Conservation (phyloP, 2,888 invertebrate genomes). For the Ametastegia equiseti region DNA sequence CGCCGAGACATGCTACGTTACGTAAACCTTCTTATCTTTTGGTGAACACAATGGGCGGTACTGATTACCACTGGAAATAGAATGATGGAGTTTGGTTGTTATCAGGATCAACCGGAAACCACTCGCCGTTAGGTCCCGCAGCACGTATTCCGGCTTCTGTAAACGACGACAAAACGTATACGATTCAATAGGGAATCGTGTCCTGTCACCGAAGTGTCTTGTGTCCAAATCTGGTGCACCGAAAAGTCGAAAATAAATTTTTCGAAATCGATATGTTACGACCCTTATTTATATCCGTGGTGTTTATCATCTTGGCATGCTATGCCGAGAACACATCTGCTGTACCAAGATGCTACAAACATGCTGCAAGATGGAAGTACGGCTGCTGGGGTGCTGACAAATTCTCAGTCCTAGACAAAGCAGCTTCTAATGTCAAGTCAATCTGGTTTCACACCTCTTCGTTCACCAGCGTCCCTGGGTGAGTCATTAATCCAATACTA, state of each 20-base stretch:
- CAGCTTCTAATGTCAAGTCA: background rate
- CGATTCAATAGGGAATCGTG: conserved; percentile 7
- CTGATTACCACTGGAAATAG: background rate
- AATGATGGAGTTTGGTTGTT: background rate
- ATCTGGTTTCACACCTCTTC: background rate
- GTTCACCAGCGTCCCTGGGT: background rate
- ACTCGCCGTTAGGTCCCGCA: background rate
- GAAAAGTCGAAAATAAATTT: background rate
- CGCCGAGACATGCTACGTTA: conserved; percentile 1
- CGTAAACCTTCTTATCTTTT: conserved; percentile 7
- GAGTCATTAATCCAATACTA: background rate
- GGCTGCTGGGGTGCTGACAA: background rate
- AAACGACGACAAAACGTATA: background rate
- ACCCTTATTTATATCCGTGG: background rate
- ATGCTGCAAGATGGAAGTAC: background rate
- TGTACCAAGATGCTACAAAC: background rate
- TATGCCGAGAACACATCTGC: background rate
- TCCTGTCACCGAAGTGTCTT: background rate
- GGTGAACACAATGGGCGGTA: conserved; percentile 1
- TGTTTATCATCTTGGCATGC: background rate
- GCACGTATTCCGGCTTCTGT: conserved; percentile 7
- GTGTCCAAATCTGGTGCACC: background rate
- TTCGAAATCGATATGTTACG: conserved; percentile 16
- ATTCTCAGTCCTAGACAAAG: background rate
- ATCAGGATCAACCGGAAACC: conserved; percentile 29